Evolutionary conservation across 2,888 invertebrate species (phyloP).

Genomic region (Suillia variegata): DNA sequence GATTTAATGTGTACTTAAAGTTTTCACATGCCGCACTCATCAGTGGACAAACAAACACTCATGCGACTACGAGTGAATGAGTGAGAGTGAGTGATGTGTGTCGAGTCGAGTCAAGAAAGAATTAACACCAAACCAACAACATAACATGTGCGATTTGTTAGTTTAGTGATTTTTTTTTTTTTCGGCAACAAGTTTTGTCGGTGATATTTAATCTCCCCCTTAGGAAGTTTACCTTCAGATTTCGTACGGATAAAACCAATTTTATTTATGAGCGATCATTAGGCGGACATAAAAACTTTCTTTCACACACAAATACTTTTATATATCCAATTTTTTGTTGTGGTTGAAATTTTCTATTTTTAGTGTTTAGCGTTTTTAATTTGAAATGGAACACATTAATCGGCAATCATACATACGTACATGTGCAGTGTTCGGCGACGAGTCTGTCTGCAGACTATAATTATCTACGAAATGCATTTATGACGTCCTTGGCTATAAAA

Average conservation of each 20-base stretch:
- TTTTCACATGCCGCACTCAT: background rate
- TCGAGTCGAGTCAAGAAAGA: background rate
- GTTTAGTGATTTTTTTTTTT: background rate
- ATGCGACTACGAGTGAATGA: too few relatives aligned
- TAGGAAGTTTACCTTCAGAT: background rate
- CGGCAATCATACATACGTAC: too few relatives aligned
- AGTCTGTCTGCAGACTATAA: too few relatives aligned
- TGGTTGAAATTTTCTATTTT: too few relatives aligned
- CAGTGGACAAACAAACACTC: background rate
- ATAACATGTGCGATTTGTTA: background rate
- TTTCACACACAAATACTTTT: background rate
- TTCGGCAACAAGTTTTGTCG: too few relatives aligned
- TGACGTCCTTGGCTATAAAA: too few relatives aligned
- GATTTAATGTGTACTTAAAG: background rate
- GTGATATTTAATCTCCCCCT: constrained; percentile 1
- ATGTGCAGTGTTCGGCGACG: too few relatives aligned
- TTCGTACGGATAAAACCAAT: background rate
- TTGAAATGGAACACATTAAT: too few relatives aligned
- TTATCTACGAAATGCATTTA: too few relatives aligned
- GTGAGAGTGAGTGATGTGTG: background rate
- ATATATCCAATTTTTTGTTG: too few relatives aligned
- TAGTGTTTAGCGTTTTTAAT: too few relatives aligned
- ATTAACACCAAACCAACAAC: background rate
- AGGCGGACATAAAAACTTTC: constrained; percentile 1
- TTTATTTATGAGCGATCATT: constrained; percentile 4